These are phyloP conservation scores for Drosophila nasuta DNA, from an alignment of 1,140 invertebrate genomes.

Conservation along the genomic window DNA sequence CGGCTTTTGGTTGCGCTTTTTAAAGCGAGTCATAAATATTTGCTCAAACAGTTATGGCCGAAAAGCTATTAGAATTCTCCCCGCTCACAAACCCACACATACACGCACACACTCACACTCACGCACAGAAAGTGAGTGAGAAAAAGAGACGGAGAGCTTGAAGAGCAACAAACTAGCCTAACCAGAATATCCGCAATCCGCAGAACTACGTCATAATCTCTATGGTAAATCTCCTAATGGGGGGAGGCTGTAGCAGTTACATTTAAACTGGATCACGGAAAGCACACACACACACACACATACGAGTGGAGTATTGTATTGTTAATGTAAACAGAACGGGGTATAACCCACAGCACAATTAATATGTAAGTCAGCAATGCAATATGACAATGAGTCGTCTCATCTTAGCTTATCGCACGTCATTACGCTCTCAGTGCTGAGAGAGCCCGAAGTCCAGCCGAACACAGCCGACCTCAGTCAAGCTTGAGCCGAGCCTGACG, in stretches of 20 bases:
- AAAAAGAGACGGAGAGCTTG: conserved; percentile 11
- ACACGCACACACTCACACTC: too few relatives aligned
- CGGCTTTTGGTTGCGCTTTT: not conserved
- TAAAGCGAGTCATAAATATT: conserved; percentile 27
- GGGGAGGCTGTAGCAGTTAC: not conserved
- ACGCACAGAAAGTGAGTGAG: not conserved
- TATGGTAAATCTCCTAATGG: not conserved
- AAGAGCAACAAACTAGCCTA: conserved; percentile 3
- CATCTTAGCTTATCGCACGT: conserved; percentile 1
- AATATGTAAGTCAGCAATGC: conserved; percentile 29
- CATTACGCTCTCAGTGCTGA: conserved; percentile 10
- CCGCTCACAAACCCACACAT: not conserved
- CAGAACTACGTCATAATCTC: not conserved
- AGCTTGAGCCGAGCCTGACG: conserved; percentile 46
- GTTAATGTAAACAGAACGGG: conserved; percentile 49
- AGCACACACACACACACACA: not conserved
- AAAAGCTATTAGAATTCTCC: conserved; percentile 8
- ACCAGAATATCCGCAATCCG: conserved; percentile 17
- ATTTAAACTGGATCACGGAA: conserved; percentile 37
- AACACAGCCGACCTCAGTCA: not conserved
- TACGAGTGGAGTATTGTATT: conserved; percentile 5
- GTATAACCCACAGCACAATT: conserved; percentile 23
- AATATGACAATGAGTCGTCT: conserved; percentile 3
- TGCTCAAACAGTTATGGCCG: conserved; percentile 24
- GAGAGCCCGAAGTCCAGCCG: not conserved